phyloP scores from a whole-genome alignment of 2,888 invertebrate species.

The Euplexia lucipara region DNA sequence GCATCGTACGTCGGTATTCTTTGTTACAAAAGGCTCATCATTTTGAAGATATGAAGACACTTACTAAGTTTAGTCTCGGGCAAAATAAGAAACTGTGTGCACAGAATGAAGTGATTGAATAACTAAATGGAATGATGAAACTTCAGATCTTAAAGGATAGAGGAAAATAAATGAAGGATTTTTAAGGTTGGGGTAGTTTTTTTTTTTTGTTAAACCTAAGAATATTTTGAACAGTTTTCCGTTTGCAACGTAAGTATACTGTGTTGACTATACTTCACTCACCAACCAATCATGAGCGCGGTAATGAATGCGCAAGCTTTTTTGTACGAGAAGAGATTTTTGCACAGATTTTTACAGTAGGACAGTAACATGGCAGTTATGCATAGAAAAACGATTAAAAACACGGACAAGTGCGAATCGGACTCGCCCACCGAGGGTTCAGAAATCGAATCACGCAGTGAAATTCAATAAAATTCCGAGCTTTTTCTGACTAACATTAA shows the following conservation, averaged over 20 bases:
- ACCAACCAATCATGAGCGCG: no score
- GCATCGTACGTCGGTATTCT: constrained; percentile 44
- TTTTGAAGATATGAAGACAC: constrained; percentile 64
- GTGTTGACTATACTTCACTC: no score
- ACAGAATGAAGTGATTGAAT: constrained; percentile 58
- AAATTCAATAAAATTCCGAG: no score
- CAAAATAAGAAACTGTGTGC: constrained; percentile 58
- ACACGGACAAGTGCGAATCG: no score
- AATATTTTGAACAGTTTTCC: not conserved
- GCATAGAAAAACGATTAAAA: no score
- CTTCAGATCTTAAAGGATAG: constrained; percentile 20
- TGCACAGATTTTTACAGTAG: no score
- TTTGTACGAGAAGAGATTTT: no score
- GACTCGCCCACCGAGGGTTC: no score
- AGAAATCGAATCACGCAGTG: no score
- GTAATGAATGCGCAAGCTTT: no score
- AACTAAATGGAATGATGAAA: constrained; percentile 52
- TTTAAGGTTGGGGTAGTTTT: constrained; percentile 6
- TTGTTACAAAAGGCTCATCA: constrained; percentile 55
- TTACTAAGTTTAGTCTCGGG: constrained; percentile 51
- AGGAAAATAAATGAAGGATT: constrained; percentile 19
- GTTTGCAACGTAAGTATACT: not conserved
- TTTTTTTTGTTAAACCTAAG: not conserved
- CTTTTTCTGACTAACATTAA: no score
- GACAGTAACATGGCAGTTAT: no score